Percentiles rank a stretch among this genome's conserved stretches.
Conservation (phyloP, 2,888 invertebrate species). For the Morinoia aosen region DNA sequence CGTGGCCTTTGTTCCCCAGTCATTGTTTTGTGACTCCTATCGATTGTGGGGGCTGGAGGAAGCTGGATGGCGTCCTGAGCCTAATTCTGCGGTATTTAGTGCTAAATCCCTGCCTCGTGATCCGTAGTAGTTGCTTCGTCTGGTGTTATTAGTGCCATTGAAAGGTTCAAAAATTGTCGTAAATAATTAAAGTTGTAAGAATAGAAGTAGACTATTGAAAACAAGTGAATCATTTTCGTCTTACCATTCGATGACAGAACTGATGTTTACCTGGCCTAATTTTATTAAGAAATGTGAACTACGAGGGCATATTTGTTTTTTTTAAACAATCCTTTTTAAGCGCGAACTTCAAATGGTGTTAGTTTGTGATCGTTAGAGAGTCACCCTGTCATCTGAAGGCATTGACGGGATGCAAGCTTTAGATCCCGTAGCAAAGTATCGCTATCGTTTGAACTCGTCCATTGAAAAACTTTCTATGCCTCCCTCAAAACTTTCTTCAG, state of each 20-base stretch:
- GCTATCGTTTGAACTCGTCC: constrained; percentile 49
- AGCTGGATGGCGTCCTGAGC: too few relatives aligned
- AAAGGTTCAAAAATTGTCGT: too few relatives aligned
- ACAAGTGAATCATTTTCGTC: too few relatives aligned
- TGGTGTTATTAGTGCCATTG: too few relatives aligned
- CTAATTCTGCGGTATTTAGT: too few relatives aligned
- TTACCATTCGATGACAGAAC: not conserved
- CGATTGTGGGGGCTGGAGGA: too few relatives aligned
- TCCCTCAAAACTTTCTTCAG: constrained; percentile 39
- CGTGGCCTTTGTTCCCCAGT: too few relatives aligned
- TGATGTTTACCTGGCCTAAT: not conserved
- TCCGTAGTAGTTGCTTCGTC: too few relatives aligned
- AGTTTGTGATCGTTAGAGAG: not conserved
- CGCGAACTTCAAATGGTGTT: not conserved
- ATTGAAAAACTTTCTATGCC: constrained; percentile 36
- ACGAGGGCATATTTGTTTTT: not conserved
- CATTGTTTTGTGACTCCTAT: too few relatives aligned
- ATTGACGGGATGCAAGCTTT: not conserved
- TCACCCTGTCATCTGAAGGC: not conserved
- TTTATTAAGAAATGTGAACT: not conserved
- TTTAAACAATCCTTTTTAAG: not conserved
- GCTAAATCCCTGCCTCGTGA: too few relatives aligned
- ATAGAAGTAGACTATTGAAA: too few relatives aligned
- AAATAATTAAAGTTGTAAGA: too few relatives aligned
- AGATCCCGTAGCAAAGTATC: constrained; percentile 36